phyloP scores from a whole-genome alignment of 92 coral and sea anemone genomes.

The Phenganax stokvisi region DNA sequence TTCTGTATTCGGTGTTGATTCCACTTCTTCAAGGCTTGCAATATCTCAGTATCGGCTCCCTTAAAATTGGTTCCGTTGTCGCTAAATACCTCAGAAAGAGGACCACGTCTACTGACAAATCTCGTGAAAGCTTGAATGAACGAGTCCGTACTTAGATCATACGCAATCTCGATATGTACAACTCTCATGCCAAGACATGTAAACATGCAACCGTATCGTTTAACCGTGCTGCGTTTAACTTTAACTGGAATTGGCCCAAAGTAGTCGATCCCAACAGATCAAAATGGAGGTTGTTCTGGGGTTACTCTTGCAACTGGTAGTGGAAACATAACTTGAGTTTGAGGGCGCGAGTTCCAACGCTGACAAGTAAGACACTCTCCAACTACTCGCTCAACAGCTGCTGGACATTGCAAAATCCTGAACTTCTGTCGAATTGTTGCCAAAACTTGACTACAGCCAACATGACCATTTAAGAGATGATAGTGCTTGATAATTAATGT shows the following conservation, averaged over 20 bases:
- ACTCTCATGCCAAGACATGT: slow-evolving; percentile 49
- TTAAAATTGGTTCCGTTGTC: slow-evolving; percentile 55
- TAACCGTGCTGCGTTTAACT: slow-evolving; percentile 41
- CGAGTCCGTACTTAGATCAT: slow-evolving; percentile 48
- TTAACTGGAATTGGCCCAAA: slow-evolving; percentile 55
- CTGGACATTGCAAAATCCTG: too few species aligned
- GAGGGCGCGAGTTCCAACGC: slow-evolving; percentile 39
- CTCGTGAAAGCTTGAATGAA: slow-evolving; percentile 56
- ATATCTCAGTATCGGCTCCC: slow-evolving; percentile 51
- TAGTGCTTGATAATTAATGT: too few species aligned
- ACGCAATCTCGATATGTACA: slow-evolving; percentile 52
- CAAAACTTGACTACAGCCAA: too few species aligned
- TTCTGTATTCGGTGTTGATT: slow-evolving; percentile 37
- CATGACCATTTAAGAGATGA: too few species aligned
- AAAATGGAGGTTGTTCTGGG: slow-evolving; percentile 53
- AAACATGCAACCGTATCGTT: slow-evolving; percentile 57
- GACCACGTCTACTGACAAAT: slow-evolving; percentile 54
- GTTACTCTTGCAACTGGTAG: slow-evolving; percentile 48
- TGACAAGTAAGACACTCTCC: slow-evolving; percentile 49
- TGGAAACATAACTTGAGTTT: slow-evolving; percentile 59
- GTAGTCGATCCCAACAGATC: too few species aligned
- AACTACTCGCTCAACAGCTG: too few species aligned
- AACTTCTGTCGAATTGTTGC: too few species aligned
- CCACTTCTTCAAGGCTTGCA: slow-evolving; percentile 47
- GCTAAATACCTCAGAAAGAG: slow-evolving; percentile 53